Evolutionary conservation across 1,140 invertebrate species (phyloP), one percentile per base, ranked within the genome.

Genomic region (Musca vetustissima): DNA sequence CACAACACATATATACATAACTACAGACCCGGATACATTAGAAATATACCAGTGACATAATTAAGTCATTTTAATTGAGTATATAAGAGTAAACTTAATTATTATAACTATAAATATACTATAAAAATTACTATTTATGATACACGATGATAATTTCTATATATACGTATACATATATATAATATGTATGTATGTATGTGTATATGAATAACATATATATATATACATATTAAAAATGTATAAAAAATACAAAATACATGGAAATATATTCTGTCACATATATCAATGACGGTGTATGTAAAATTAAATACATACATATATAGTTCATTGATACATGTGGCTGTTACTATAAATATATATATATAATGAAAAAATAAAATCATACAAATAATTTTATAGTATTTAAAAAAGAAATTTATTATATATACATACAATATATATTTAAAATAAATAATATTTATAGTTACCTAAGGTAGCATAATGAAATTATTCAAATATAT

Each of bases 381-480:
- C 55, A n/a, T 28, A 43, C 8, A 61, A 61, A 36, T 61, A 61
- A 61, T 61, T 61, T 61, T 61, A 61, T 61, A 61, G 57, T 61
- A 61, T 61, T 61, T 61, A 61, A 61, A 59, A 61, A 61, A 43
- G 28, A 61, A 43, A 61, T 61, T 61, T 61, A 61, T 19, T 61
- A 61, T 61, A 61, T 61, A 61, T 36, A 61, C n/a, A 61, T 21
- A 61, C 36, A 43, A 61, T 61, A 61, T 61, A 36, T 61, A 61
- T 21, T 36, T 36, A 43, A 61, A 61, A 61, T 61, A 61, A n/a
- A 17, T 61, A 61, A 43, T 61, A 61, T 61, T 61, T 61, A 61
- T 61, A 61, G 57, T 61, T 61, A 61, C 57, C 57, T 61, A 61
- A 61, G 57, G 57, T 61, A 61, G 57, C 57, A 61, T 61, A 61